Evolutionary conservation across 2,888 invertebrate species (phyloP).

Genomic region (Tiliacea citrago): DNA sequence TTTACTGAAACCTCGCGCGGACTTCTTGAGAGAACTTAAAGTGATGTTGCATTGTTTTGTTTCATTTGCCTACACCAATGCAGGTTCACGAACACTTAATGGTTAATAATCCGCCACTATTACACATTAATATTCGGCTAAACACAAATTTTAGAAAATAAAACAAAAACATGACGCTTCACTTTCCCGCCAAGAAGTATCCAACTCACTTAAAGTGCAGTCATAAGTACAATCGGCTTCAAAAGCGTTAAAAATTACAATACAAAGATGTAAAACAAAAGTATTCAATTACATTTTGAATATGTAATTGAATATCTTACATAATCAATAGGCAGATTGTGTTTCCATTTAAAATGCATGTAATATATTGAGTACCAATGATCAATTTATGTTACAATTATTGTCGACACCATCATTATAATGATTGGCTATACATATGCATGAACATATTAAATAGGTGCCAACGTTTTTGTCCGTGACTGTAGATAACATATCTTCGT

Average conservation of each 20-base stretch:
- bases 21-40: too few relatives aligned
- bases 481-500: constrained; percentile 54
- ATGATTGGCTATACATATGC: constrained; percentile 45
- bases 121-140: too few relatives aligned
- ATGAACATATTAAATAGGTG: constrained; percentile 46
- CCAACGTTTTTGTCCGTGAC: constrained; percentile 58
- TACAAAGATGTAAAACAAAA: background rate
- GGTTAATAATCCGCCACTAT: too few relatives aligned
- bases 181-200: too few relatives aligned
- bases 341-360: constrained; percentile 36
- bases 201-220: background rate
- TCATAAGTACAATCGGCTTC: background rate
- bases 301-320: constrained; percentile 27
- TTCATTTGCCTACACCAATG: too few relatives aligned
- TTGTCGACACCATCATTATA: constrained; percentile 45
- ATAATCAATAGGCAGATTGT: constrained; percentile 32
- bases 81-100: too few relatives aligned
- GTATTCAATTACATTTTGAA: constrained; percentile 24
- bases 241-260: constrained; percentile 10
- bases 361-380: constrained; percentile 32
- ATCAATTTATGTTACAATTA: constrained; percentile 55
- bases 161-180: too few relatives aligned
- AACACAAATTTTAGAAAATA: too few relatives aligned
- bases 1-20: too few relatives aligned
- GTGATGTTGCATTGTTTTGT: too few relatives aligned